Base-by-base conservation (phyloP, 2,797 vertebrate genomes). In the Enoplosus armatus region DNA sequence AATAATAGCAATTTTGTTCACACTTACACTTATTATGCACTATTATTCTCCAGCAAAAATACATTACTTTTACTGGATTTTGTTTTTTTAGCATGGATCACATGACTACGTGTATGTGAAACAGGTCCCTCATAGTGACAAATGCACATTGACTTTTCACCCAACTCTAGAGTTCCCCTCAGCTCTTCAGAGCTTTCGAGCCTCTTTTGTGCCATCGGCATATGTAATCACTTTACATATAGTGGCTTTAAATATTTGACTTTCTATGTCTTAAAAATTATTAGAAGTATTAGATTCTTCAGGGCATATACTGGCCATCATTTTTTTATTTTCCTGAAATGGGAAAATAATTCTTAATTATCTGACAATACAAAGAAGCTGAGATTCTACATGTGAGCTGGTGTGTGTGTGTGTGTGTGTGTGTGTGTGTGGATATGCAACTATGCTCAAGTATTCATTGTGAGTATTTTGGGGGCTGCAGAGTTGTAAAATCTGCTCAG, bases 401-500 rank as follows among this genome's bases (percentile, higher is more conserved):
- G 27, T 3, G 16, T 37, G 33, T 54, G 43, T 54, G 61, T 69
- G 61, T 54, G 43, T 54, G 61, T 69, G 61, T n/a, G n/a, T n/a
- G 27, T 3, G 16, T 37, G 33, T 54, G 43, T 54, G 61, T 69
- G 61, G 6, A 26, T 75, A 20, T 59, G 26, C 41, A 59, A 12
- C 20, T 39, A 1, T 9, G 29, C 39, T 61, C 1, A 56, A 56
- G 48, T 3, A 20, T 24, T 68, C 56, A 54, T 3, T 35, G 35
- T 53, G 35, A 29, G 41, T 5, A 59, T 41, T 29, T 10, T 6
- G 35, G 48, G 26, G 8, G 9, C 61, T 66, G 62, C 55, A 58
- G 41, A 58, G 20, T 53, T 73, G 27, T 72, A 18, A 82, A 77
- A 65, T 71, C 70, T 61, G 72, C 59, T 61, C 14, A 24, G 31